Evolutionary conservation across 2,113 vertebrate species (phyloP).

Genomic region (Promerops cafer): DNA sequence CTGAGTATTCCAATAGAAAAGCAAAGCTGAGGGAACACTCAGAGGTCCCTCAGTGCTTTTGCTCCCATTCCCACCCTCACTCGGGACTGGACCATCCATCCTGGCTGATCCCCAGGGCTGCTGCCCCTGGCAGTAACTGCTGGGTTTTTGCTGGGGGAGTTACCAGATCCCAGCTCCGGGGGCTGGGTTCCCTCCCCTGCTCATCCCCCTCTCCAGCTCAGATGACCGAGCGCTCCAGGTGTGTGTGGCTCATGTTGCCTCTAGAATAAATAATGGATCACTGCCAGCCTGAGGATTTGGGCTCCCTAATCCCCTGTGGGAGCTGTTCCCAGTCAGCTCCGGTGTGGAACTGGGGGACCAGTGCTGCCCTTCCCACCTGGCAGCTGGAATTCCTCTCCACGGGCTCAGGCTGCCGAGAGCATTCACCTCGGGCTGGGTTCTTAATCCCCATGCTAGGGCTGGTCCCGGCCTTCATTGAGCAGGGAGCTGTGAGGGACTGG

Average conservation of each 20-base stretch:
- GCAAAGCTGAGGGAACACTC: not conserved
- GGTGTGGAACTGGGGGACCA: not conserved
- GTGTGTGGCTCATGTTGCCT: not conserved
- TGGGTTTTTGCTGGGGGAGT: not conserved
- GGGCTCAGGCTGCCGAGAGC: not conserved
- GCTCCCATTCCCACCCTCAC: not conserved
- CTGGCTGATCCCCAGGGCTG: not conserved
- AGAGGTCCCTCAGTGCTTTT: not conserved
- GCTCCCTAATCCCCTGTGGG: not conserved
- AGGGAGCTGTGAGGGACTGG: not conserved
- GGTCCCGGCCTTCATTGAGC: fast-evolving
- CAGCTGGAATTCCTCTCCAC: not conserved
- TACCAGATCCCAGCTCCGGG: not conserved
- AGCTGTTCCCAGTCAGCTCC: not conserved
- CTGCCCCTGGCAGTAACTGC: not conserved
- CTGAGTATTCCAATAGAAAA: not conserved
- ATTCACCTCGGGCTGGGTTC: not conserved
- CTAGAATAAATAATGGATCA: conserved; percentile 15
- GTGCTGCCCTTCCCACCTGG: not conserved
- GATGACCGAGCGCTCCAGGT: not conserved
- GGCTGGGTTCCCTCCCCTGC: not conserved
- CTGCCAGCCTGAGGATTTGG: not conserved
- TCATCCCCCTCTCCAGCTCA: not conserved
- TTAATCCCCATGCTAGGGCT: fast-evolving
- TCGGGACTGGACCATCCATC: fast-evolving